These are phyloP conservation scores for Acleris laterana DNA, from an alignment of 2,888 invertebrate genomes.

Conservation along the genomic window DNA sequence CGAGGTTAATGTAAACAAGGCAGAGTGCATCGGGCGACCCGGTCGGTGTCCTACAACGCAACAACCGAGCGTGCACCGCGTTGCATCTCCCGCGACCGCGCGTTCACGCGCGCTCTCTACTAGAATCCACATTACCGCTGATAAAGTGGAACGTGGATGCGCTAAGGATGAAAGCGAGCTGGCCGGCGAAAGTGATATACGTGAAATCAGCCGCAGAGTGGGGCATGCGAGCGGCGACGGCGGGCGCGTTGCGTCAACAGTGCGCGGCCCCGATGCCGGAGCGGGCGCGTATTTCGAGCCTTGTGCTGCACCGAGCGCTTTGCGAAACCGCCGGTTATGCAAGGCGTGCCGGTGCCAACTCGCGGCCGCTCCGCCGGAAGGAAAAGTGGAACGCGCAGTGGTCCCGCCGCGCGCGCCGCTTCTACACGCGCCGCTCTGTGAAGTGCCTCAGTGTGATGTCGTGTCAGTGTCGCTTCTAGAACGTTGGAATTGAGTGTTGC, in stretches of 20 bases:
- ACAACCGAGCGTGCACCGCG: constrained; percentile 47
- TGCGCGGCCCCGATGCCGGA: constrained; percentile 69
- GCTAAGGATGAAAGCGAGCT: constrained; percentile 71
- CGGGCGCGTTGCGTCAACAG: constrained; percentile 62
- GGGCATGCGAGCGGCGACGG: constrained; percentile 45
- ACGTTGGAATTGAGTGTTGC: constrained; percentile 76
- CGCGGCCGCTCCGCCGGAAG: constrained; percentile 78
- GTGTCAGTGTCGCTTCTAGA: constrained; percentile 82
- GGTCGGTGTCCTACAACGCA: constrained; percentile 72
- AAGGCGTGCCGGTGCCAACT: constrained; percentile 83
- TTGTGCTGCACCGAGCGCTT: constrained; percentile 78
- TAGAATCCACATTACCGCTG: constrained; percentile 39
- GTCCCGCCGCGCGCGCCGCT: constrained; percentile 78
- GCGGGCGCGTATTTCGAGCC: constrained; percentile 80
- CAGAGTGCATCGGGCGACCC: constrained; percentile 68
- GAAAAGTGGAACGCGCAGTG: constrained; percentile 85
- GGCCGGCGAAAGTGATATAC: constrained; percentile 76
- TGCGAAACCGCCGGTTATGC: constrained; percentile 83
- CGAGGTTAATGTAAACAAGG: constrained; percentile 66
- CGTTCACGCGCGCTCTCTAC: constrained; percentile 40
- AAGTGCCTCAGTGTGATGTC: constrained; percentile 72
- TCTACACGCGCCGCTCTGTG: constrained; percentile 77
- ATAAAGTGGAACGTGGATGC: constrained; percentile 59
- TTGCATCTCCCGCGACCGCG: constrained; percentile 11
- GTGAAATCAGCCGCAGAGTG: constrained; percentile 68